Percentiles rank a stretch among this genome's conserved stretches.
phyloP scores from a whole-genome alignment of 2,797 vertebrate species.

The Acanthurus lineatus region DNA sequence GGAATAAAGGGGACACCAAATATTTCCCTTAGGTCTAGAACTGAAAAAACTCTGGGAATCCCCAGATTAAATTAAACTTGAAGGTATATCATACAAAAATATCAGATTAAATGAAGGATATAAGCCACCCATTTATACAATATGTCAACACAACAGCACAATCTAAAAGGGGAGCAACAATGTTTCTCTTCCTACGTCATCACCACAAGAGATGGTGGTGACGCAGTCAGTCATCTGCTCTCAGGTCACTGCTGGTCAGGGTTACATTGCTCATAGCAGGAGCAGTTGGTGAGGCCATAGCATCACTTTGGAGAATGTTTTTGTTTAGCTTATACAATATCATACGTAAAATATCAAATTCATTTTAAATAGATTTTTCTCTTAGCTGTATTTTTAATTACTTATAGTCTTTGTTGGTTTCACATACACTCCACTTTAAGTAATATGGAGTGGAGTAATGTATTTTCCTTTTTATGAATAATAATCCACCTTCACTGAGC shows the following conservation, averaged over 20 bases:
- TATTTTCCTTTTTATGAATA: constrained; percentile 2
- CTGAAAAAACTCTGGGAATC: too few species aligned
- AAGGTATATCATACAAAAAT: neutral
- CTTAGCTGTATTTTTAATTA: neutral
- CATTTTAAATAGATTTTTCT: neutral
- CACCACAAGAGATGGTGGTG: constrained; percentile 24
- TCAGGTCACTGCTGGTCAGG: constrained; percentile 13
- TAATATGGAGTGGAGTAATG: neutral
- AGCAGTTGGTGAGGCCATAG: constrained; percentile 22
- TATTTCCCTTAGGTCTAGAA: too few species aligned
- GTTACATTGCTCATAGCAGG: constrained; percentile 25
- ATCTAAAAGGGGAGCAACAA: neutral
- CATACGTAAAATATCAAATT: neutral
- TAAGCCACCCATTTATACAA: neutral
- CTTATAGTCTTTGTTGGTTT: neutral
- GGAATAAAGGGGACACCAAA: too few species aligned
- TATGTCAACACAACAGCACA: neutral
- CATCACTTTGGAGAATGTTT: constrained; percentile 28
- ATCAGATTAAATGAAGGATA: neutral
- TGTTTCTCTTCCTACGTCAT: constrained; percentile 12
- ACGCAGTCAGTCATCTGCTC: constrained; percentile 47
- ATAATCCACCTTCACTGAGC: constrained; percentile 41
- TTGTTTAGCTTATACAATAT: neutral
- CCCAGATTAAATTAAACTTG: too few species aligned
- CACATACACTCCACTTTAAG: neutral